phyloP scores from a whole-genome alignment of 2,888 invertebrate genomes.

The Anaspis maculata region DNA sequence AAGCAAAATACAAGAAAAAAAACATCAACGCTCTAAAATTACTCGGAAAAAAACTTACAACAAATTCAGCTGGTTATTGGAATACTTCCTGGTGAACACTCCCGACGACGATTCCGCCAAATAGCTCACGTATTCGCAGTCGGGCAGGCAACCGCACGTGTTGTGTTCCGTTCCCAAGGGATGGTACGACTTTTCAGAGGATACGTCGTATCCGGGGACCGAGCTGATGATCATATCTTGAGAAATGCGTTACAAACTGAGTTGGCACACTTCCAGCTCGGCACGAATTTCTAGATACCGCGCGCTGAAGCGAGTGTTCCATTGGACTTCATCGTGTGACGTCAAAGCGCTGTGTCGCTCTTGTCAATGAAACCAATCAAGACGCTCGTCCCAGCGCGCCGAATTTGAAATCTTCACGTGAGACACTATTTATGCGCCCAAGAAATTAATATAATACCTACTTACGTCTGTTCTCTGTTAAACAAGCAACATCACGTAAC shows the following conservation, averaged over 20 bases:
- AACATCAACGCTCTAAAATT: constrained; percentile 2
- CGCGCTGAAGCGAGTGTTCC: too few relatives aligned
- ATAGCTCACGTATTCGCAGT: constrained; percentile 56
- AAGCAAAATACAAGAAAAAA: too few relatives aligned
- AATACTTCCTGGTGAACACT: constrained; percentile 15
- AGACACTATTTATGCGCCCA: too few relatives aligned
- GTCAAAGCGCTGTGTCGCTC: too few relatives aligned
- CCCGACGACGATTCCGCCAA: constrained; percentile 53
- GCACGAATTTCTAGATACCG: neutral
- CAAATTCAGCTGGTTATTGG: constrained; percentile 19
- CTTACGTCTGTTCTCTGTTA: too few relatives aligned
- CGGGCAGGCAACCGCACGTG: constrained; percentile 50
- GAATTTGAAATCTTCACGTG: too few relatives aligned
- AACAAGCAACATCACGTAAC: too few relatives aligned
- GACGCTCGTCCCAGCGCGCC: too few relatives aligned
- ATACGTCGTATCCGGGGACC: constrained; percentile 36
- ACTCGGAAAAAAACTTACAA: constrained; percentile 16
- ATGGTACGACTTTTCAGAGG: constrained; percentile 8
- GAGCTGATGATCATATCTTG: constrained; percentile 33
- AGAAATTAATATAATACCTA: too few relatives aligned
- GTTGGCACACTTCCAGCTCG: neutral
- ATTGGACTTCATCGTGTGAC: too few relatives aligned
- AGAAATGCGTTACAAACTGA: constrained; percentile 1
- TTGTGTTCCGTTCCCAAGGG: constrained; percentile 10
- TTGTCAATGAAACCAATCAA: too few relatives aligned